Base-by-base conservation (phyloP, 2,888 invertebrate species). In the Monoplex corrugatus region DNA sequence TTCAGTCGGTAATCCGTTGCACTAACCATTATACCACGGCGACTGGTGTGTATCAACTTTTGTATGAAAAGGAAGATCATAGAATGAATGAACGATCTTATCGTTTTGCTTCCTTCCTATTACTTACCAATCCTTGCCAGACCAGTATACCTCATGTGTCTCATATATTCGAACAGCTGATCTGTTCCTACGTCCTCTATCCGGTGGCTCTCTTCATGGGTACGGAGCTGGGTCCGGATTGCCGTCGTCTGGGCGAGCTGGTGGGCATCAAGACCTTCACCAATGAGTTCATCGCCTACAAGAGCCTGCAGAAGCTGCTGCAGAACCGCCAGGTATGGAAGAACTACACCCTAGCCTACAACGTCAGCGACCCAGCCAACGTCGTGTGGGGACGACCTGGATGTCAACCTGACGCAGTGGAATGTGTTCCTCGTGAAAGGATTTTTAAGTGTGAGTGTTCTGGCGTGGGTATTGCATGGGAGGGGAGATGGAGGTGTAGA, bases 201-300 rank as follows among this genome's bases (percentile, higher is more conserved):
- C 99, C 99, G 0, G 95, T 99, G 0, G 98, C 98, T 87, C 98
- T 97, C 97, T 95, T 98, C 32, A 98, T 99, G 98, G 99, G 97
- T 8, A 96, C 97, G 0, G 95, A 95, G 23, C 93, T 95, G 86
- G 96, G 97, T 0, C 84, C 35, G 57, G 97, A 98, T 92, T 98
- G 98, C 92, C 97, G 97, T 93, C 95, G 96, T 40, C 98, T 99
- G 0, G 99, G 97, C 0, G 97, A 97, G 72, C 97, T 99, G 10
- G 97, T 99, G 78, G 99, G 99, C 0, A 96, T 98, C 43, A 99
- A 99, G 96, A 98, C 98, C 0, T 97, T 98, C 32, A 97, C 98
- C 23, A 99, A 99, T 94, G 99, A 99, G 96, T 99, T 99, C 95
- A 98, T 98, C 0, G 99, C 99, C 0, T 99, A 98, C 95, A 16